A percentile compares a stretch with the other conserved stretches of the same genome.
Evolutionary conservation across 2,113 vertebrate genomes (phyloP).

Genomic region (Oryzias celebensis): DNA sequence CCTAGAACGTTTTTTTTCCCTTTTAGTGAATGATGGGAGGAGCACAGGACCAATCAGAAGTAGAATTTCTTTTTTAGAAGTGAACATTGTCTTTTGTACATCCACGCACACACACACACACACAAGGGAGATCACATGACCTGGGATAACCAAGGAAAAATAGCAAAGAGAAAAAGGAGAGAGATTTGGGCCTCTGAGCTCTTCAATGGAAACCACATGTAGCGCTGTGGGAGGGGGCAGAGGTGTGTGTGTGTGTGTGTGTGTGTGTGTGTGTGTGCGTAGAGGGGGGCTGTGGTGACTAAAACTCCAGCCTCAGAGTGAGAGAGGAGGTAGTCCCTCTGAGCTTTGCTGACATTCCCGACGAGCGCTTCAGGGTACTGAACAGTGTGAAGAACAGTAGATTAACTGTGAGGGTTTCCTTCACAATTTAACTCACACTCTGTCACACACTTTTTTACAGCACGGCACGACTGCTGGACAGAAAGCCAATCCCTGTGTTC

Average conservation of each 20-base stretch:
- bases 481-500: conserved; percentile 1
- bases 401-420: no score
- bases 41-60: conserved; percentile 5
- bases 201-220: conserved; percentile 81
- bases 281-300: conserved; percentile 49
- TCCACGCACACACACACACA: no score
- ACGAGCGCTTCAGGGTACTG: conserved; percentile 69
- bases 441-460: conserved; percentile 11
- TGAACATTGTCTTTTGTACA: background rate
- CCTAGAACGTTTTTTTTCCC: no score
- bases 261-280: conserved; percentile 13
- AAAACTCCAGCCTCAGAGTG: conserved; percentile 51
- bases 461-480: conserved; percentile 16
- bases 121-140: conserved; percentile 69
- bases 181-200: conserved; percentile 59
- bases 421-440: background rate
- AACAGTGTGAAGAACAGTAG: conserved; percentile 17
- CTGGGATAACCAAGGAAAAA: conserved; percentile 47
- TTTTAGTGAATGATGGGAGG: background rate
- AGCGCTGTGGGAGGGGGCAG: conserved; percentile 55
- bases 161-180: conserved; percentile 29
- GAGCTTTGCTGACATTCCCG: conserved; percentile 78
- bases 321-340: conserved; percentile 51
- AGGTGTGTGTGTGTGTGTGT: conserved; percentile 16
- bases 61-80: conserved; percentile 5